Evolutionary conservation across 2,888 invertebrate species (phyloP).

Genomic region (Agrotis segetum): DNA sequence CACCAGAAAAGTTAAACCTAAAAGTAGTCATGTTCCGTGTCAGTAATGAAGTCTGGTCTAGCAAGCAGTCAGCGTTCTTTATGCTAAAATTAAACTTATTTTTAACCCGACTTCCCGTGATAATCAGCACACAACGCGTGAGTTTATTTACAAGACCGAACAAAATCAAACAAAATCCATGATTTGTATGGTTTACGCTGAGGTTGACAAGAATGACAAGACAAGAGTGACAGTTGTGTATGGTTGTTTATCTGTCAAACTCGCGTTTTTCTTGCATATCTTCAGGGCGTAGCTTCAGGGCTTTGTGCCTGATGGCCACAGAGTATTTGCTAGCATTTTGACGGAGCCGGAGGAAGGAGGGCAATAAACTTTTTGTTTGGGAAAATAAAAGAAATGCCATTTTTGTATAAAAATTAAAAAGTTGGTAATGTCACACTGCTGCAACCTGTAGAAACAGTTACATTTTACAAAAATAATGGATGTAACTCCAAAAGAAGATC

Average conservation of each 20-base stretch:
- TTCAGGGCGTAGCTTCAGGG: too few relatives aligned
- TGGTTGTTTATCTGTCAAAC: too few relatives aligned
- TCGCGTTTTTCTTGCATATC: too few relatives aligned
- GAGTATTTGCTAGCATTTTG: not conserved
- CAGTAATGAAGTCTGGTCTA: not conserved
- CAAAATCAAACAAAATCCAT: too few relatives aligned
- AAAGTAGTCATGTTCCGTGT: slow-evolving; percentile 70
- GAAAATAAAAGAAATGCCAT: slow-evolving; percentile 39
- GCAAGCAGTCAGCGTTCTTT: not conserved
- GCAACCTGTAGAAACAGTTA: slow-evolving; percentile 55
- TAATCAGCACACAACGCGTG: slow-evolving; percentile 2
- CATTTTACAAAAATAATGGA: slow-evolving; percentile 57
- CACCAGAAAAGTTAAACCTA: slow-evolving; percentile 80
- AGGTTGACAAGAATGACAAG: too few relatives aligned
- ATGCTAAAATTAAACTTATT: not conserved
- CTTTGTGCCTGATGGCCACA: not conserved
- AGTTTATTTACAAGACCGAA: slow-evolving; percentile 29
- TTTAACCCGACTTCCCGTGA: too few relatives aligned
- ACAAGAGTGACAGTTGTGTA: too few relatives aligned
- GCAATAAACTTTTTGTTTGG: slow-evolving; percentile 5
- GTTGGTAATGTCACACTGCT: slow-evolving; percentile 47
- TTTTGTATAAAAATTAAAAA: slow-evolving; percentile 54
- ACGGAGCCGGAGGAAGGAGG: not conserved
- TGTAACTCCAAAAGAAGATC: slow-evolving; percentile 53
- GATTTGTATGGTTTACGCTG: too few relatives aligned